phyloP scores from a whole-genome alignment of 2,797 vertebrate genomes.

The Todus mexicanus region DNA sequence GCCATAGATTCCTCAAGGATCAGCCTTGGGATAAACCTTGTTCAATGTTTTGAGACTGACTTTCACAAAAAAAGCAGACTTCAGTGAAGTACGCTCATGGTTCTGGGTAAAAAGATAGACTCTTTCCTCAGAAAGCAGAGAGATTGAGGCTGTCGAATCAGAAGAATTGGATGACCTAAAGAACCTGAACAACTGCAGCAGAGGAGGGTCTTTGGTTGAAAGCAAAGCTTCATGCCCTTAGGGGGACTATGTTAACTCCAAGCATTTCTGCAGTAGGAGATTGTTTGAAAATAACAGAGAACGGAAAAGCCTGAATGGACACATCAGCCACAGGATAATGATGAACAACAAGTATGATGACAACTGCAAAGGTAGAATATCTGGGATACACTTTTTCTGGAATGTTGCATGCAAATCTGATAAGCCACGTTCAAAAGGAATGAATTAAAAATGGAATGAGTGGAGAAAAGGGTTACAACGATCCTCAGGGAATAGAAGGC shows the following conservation, averaged over 20 bases:
- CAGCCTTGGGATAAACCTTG: neutral
- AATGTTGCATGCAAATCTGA: neutral
- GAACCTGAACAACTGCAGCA: neutral
- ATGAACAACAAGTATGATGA: neutral
- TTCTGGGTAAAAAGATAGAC: neutral
- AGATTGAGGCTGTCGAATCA: neutral
- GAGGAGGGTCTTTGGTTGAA: neutral
- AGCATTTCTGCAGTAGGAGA: neutral
- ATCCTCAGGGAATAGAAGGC: slow-evolving; percentile 19
- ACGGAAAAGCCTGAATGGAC: neutral
- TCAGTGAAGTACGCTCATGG: neutral
- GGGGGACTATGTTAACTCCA: neutral
- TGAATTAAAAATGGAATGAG: slow-evolving; percentile 30
- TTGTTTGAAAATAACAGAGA: neutral
- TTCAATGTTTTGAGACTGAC: neutral
- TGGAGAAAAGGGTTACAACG: slow-evolving; percentile 7
- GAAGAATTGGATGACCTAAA: neutral
- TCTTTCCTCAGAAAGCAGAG: neutral
- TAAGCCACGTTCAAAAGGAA: slow-evolving; percentile 21
- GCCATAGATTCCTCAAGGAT: neutral
- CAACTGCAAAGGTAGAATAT: neutral
- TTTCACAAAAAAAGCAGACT: neutral
- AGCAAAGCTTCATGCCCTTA: neutral
- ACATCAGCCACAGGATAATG: neutral
- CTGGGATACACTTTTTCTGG: neutral